Evolutionary conservation across 2,888 invertebrate species (phyloP).

Genomic region (Hydriomena furcata): DNA sequence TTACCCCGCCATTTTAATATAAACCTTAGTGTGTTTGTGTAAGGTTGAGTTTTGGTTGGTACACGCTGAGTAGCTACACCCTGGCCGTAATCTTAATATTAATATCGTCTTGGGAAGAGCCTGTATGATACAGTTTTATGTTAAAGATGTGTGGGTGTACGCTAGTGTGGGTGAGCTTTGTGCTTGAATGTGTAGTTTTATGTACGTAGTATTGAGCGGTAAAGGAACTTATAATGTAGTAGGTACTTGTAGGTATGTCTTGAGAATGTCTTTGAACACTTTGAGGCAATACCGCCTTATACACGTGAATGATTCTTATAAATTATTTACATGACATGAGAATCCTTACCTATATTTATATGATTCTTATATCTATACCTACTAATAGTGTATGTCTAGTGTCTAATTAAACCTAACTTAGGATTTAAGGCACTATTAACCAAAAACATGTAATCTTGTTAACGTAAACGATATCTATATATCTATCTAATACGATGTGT

Average conservation of each 20-base stretch:
- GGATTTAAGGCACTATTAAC: too few species aligned
- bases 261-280: background rate
- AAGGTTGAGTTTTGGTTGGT: conserved; percentile 25
- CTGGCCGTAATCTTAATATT: conserved; percentile 73
- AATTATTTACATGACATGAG: too few species aligned
- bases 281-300: too few species aligned
- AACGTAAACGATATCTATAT: too few species aligned
- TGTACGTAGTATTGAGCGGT: conserved; percentile 26
- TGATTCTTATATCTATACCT: too few species aligned
- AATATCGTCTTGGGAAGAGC: conserved; percentile 75
- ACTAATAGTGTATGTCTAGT: too few species aligned
- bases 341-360: too few species aligned
- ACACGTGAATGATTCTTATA: too few species aligned
- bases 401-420: too few species aligned
- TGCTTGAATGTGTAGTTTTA: conserved; percentile 35
- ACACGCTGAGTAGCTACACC: conserved; percentile 37
- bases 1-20: conserved; percentile 28
- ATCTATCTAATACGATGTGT: too few species aligned
- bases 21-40: background rate
- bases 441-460: too few species aligned
- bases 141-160: conserved; percentile 45
- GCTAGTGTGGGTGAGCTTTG: conserved; percentile 52
- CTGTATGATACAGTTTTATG: conserved; percentile 75
- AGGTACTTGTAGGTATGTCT: conserved; percentile 4
- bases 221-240: conserved; percentile 13